phyloP scores from a whole-genome alignment of 2,113 vertebrate genomes.

The Oryzias javanicus region DNA sequence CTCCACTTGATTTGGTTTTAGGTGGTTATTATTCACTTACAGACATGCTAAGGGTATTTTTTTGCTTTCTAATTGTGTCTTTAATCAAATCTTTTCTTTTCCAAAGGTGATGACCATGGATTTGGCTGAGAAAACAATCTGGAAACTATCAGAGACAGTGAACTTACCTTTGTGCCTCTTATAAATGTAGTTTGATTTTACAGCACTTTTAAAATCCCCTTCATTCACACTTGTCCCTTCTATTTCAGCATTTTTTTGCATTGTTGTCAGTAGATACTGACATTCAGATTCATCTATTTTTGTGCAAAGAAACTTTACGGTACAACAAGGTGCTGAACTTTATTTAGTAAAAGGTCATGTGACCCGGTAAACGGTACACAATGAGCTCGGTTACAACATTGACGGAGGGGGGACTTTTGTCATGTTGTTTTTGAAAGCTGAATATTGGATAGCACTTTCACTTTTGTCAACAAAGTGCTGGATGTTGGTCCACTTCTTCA shows the following conservation, averaged over 20 bases:
- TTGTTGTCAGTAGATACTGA: conserved; percentile 10
- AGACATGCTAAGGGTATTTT: background rate
- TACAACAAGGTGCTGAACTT: conserved; percentile 46
- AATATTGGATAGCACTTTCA: background rate
- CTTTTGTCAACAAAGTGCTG: background rate
- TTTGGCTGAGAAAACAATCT: conserved; percentile 79
- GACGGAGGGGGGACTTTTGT: conserved; percentile 1
- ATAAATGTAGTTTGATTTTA: conserved; percentile 61
- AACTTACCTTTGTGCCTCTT: conserved; percentile 83
- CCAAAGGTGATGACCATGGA: conserved; percentile 65
- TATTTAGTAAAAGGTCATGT: conserved; percentile 17
- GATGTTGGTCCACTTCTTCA: background rate
- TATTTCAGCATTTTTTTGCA: conserved; percentile 25
- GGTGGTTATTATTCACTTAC: no score
- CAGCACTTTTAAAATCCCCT: background rate
- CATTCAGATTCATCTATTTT: conserved; percentile 9
- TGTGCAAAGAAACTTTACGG: conserved; percentile 15
- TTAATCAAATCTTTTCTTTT: conserved; percentile 7
- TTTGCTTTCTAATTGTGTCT: background rate
- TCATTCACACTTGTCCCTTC: background rate
- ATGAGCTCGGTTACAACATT: conserved; percentile 21
- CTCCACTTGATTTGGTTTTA: no score
- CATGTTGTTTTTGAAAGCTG: conserved; percentile 1
- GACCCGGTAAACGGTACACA: conserved; percentile 44
- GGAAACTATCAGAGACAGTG: conserved; percentile 74